These are phyloP conservation scores for Pandion haliaetus DNA, from an alignment of 2,113 vertebrate genomes.

Conservation along the genomic window DNA sequence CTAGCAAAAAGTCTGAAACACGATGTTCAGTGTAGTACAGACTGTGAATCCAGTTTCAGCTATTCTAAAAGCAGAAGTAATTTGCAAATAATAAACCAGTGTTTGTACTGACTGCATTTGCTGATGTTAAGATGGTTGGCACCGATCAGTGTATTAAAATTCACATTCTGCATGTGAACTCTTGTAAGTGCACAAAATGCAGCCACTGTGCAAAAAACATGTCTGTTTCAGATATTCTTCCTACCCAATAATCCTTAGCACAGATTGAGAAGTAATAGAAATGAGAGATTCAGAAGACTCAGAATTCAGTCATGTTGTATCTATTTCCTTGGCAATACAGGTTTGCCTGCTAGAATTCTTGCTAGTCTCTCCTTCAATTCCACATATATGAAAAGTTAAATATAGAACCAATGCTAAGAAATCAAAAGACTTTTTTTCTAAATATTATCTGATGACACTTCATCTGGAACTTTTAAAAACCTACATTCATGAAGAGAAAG, in stretches of 20 bases:
- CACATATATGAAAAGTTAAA: not conserved
- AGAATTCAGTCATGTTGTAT: not conserved
- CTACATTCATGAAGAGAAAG: not conserved
- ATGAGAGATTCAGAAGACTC: not conserved
- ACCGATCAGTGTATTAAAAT: not conserved
- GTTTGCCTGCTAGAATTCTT: not conserved
- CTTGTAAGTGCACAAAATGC: not conserved
- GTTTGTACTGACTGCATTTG: not conserved
- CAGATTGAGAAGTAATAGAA: not conserved
- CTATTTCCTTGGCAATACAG: not conserved
- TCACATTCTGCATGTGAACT: not conserved
- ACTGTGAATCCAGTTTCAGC: not conserved
- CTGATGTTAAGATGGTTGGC: not conserved
- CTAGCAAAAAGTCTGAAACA: not conserved
- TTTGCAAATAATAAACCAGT: not conserved
- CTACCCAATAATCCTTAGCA: not conserved
- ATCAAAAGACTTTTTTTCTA: not conserved
- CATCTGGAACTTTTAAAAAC: not conserved
- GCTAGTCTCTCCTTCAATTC: not conserved
- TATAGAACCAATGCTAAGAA: slow-evolving; percentile 5
- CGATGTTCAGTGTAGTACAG: not conserved
- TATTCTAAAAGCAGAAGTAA: not conserved
- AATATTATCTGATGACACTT: slow-evolving; percentile 3
- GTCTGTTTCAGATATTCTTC: not conserved
- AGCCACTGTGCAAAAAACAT: not conserved